These are phyloP conservation scores for Sceliomorpha sp. DNA, from an alignment of 2,888 invertebrate species.

Conservation along the genomic window DNA sequence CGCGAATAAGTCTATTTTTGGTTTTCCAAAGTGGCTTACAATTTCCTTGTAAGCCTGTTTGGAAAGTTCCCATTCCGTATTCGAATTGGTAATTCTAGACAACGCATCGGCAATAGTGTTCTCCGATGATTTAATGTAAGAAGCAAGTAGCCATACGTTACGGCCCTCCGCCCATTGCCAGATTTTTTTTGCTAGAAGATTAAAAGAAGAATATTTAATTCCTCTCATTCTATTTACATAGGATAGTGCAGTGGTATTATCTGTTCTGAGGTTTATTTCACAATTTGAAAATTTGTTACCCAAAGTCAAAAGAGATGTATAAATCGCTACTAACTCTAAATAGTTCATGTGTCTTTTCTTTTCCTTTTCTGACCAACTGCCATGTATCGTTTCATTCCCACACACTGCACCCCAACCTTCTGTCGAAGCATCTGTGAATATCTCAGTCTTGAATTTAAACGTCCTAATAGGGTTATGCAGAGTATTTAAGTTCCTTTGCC, in stretches of 20 bases:
- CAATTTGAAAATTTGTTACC: conserved; percentile 41
- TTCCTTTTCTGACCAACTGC: too few relatives aligned
- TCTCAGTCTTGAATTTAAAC: conserved; percentile 10
- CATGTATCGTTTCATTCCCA: conserved; percentile 10
- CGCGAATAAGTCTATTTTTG: conserved; percentile 37
- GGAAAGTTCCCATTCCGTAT: conserved; percentile 47
- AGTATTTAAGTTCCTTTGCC: conserved; percentile 12
- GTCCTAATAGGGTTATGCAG: conserved; percentile 5
- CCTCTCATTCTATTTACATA: conserved; percentile 30
- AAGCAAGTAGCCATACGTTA: conserved; percentile 32
- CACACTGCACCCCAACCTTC: conserved; percentile 34
- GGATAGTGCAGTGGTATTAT: conserved; percentile 44
- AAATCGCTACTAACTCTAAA: conserved; percentile 14
- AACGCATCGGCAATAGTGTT: conserved; percentile 31
- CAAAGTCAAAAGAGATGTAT: conserved; percentile 15
- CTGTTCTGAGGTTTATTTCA: conserved; percentile 30
- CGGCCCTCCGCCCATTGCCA: conserved; percentile 42
- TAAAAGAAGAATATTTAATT: conserved; percentile 41
- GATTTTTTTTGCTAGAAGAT: conserved; percentile 20
- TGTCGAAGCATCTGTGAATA: conserved; percentile 34
- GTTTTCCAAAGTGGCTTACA: conserved; percentile 20
- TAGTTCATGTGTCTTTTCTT: too few relatives aligned
- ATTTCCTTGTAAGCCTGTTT: conserved; percentile 19
- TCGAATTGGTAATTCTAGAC: conserved; percentile 27
- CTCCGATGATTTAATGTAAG: conserved; percentile 30